Conservation (phyloP, 2,113 vertebrate species). For the Paradoxurus hermaphroditus region DNA sequence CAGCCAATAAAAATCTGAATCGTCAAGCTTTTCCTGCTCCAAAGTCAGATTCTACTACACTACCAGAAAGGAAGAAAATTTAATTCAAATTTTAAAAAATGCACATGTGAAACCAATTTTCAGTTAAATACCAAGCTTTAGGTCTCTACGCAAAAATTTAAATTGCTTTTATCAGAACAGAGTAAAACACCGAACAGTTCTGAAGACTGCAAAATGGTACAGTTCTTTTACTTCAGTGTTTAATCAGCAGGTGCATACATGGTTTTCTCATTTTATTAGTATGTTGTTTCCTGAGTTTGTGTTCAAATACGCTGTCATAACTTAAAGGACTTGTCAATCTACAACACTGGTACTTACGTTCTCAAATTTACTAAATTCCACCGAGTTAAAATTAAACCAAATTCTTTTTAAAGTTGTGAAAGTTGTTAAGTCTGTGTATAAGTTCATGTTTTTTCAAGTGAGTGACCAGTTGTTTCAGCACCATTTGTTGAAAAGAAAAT, state of each 20-base stretch:
- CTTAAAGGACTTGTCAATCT: background rate
- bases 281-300: background rate
- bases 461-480: background rate
- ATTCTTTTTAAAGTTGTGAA: background rate
- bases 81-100: background rate
- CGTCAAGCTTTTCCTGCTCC: slow-evolving; percentile 91
- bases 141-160: background rate
- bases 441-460: background rate
- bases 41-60: slow-evolving; percentile 67
- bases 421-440: background rate
- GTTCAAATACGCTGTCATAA: background rate
- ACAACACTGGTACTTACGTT: background rate
- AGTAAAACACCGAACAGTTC: background rate
- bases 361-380: background rate
- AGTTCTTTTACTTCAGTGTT: background rate
- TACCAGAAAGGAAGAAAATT: slow-evolving; percentile 64
- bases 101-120: background rate
- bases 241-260: background rate
- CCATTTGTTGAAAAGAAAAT: background rate
- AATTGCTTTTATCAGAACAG: background rate
- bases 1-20: slow-evolving; percentile 92
- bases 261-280: background rate
- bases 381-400: background rate
- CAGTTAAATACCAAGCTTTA: background rate
- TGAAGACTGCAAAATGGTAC: background rate